Conservation (phyloP, 2,888 invertebrate genomes). For the Anodontia alba region DNA sequence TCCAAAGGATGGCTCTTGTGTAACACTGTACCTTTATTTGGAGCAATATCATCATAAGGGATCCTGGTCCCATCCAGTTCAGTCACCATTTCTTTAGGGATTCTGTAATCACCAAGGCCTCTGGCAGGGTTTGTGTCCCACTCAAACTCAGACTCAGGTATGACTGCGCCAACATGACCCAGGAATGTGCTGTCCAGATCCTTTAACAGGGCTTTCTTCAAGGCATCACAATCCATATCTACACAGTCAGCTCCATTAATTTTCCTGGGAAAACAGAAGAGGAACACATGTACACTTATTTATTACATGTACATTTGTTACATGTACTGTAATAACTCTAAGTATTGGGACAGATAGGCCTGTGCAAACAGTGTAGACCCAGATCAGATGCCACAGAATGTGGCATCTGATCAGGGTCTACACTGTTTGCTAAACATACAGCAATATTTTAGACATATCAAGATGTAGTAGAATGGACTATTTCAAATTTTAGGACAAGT, state of each 20-base stretch:
- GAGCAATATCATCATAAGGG: slow-evolving; percentile 61
- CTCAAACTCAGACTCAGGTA: slow-evolving; percentile 81
- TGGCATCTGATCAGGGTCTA: no score
- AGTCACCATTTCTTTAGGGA: slow-evolving; percentile 79
- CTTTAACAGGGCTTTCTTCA: slow-evolving; percentile 79
- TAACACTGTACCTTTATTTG: slow-evolving; percentile 80
- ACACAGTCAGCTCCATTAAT: slow-evolving; percentile 83
- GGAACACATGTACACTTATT: not conserved
- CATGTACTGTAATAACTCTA: no score
- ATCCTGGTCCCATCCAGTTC: slow-evolving; percentile 67
- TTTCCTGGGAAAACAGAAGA: slow-evolving; percentile 67
- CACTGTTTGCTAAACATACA: no score
- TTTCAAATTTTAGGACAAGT: no score
- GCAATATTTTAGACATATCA: no score
- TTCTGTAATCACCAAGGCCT: slow-evolving; percentile 82
- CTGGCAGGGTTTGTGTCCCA: slow-evolving; percentile 74
- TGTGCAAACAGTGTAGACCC: no score
- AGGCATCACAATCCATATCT: slow-evolving; percentile 84
- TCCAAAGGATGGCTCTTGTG: no score
- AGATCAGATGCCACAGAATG: no score
- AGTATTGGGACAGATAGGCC: no score
- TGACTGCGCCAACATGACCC: slow-evolving; percentile 65
- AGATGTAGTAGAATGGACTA: no score
- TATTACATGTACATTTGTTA: no score
- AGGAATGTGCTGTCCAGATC: slow-evolving; percentile 80